Conservation (phyloP, 2,113 vertebrate genomes). For the Entelurus aequoreus region DNA sequence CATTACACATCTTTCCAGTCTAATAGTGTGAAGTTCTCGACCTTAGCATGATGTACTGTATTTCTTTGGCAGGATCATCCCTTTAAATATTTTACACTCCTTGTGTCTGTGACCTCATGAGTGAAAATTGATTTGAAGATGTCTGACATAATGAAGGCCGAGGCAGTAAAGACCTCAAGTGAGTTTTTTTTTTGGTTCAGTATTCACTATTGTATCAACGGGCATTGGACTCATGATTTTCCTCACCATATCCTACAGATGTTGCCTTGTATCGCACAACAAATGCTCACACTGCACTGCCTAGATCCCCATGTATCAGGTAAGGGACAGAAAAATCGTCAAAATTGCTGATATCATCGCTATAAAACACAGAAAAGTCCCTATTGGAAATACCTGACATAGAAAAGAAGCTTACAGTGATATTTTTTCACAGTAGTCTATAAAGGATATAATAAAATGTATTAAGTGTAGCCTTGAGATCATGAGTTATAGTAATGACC, state of each 20-base stretch:
- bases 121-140: background rate
- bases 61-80: constrained; percentile 2
- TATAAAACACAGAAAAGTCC: background rate
- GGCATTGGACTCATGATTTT: background rate
- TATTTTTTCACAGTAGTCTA: too few species aligned
- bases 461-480: too few species aligned
- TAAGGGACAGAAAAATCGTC: background rate
- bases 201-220: constrained; percentile 38
- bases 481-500: too few species aligned
- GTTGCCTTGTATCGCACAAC: background rate
- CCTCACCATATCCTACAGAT: background rate
- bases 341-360: background rate
- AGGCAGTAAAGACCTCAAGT: background rate
- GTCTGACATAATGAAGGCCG: constrained; percentile 6
- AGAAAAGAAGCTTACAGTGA: too few species aligned
- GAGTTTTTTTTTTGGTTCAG: constrained; percentile 7
- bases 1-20: too few species aligned
- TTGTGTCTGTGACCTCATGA: background rate
- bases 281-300: background rate
- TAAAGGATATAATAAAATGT: too few species aligned
- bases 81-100: background rate
- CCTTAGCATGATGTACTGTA: background rate
- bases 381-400: too few species aligned
- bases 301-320: background rate
- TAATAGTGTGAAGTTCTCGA: background rate